These are phyloP conservation scores for Phasianus colchicus DNA, from an alignment of 2,113 vertebrate species.

Conservation along the genomic window DNA sequence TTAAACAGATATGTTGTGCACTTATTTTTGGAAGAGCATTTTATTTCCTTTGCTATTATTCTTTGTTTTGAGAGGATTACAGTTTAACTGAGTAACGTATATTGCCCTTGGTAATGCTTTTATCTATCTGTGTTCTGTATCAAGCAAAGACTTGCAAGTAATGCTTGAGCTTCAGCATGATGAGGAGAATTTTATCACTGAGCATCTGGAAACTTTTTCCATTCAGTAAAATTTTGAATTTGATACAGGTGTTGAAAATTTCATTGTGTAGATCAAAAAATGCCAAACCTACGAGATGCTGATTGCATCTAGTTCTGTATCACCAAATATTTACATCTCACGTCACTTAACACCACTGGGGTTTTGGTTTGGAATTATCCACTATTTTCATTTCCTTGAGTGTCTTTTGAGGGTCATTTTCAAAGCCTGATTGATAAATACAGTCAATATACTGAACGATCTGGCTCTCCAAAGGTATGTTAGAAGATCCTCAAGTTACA, in stretches of 20 bases:
- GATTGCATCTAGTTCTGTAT: neutral
- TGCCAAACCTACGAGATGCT: neutral
- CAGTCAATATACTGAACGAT: neutral
- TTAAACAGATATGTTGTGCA: neutral
- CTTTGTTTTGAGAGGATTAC: neutral
- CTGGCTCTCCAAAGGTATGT: neutral
- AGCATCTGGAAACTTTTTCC: conserved; percentile 16
- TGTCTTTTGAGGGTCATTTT: neutral
- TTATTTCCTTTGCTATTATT: neutral
- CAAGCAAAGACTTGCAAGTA: conserved; percentile 15
- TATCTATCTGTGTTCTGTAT: neutral
- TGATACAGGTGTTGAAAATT: neutral
- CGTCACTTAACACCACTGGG: neutral
- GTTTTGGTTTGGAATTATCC: neutral
- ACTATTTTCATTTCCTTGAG: neutral
- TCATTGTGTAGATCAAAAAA: neutral
- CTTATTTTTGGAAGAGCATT: neutral
- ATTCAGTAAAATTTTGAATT: neutral
- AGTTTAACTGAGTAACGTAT: neutral
- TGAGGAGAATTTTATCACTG: neutral
- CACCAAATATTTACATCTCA: neutral
- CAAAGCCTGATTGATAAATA: neutral
- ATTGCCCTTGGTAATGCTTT: neutral
- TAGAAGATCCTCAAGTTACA: neutral
- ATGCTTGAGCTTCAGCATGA: neutral